phyloP scores from a whole-genome alignment of 1,140 invertebrate species.

The Habropoda laboriosa region DNA sequence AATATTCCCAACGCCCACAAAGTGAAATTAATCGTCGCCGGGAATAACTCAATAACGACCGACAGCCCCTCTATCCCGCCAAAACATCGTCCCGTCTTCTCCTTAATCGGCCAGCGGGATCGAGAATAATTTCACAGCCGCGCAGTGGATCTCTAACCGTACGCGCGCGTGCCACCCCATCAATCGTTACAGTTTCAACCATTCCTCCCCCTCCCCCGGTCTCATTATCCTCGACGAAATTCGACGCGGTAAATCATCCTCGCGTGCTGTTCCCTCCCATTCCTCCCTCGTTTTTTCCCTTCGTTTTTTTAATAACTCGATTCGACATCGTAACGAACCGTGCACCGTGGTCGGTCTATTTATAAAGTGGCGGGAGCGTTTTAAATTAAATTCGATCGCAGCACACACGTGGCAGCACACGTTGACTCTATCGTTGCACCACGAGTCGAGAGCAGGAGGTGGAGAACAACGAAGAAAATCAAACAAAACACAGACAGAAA shows the following conservation, averaged over 20 bases:
- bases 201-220: not conserved
- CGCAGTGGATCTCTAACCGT: not conserved
- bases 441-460: not conserved
- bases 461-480: not conserved
- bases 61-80: too few relatives aligned
- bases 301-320: slow-evolving; percentile 57
- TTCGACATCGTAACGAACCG: slow-evolving; percentile 37
- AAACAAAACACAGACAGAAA: not conserved
- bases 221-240: not conserved
- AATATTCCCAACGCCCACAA: too few relatives aligned
- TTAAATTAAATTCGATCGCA: slow-evolving; percentile 64
- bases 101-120: not conserved
- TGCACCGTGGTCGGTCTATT: slow-evolving; percentile 43
- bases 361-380: slow-evolving; percentile 58
- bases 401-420: slow-evolving; percentile 53
- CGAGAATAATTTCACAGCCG: not conserved
- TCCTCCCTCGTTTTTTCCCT: too few relatives aligned
- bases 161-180: not conserved
- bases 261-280: not conserved
- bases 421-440: not conserved
- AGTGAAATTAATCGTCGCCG: too few relatives aligned
- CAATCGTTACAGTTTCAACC: not conserved
- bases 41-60: not conserved
- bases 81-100: too few relatives aligned
- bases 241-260: slow-evolving; percentile 35